Evolutionary conservation across 2,888 invertebrate species (phyloP), one percentile per base, ranked within the genome.

Genomic region (Trichogramma dendrolimi): DNA sequence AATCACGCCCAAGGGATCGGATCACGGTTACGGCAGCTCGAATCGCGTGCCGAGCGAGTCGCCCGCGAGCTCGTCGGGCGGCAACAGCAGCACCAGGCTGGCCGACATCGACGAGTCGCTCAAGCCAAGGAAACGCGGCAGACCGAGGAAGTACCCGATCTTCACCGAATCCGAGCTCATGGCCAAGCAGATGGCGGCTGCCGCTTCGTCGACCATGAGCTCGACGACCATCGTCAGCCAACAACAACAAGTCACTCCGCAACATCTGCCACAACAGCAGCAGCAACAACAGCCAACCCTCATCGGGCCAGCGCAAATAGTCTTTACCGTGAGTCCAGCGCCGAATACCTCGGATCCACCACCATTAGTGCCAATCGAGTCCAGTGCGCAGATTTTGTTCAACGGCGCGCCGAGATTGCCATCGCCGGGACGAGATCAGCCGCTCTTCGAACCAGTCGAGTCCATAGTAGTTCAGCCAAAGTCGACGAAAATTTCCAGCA

Each of bases 81-180:
- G 27, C 27, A 27, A 27, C 27, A 27, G 27, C 27, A 27, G 27
- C 27, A 27, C 27, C 54, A 58, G 5, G 10, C 54, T n/a, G 47
- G 43, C n/a, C 57, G 47, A 4, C n/a, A 41, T 8, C 52, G 11
- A 6, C 47, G 27, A 1, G 8, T 41, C 48, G 48, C 11, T 6
- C 11, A 48, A 6, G 5, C 11, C 11, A 2, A 64, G 58, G 40
- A 47, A 51, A 7, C 55, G 51, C 10, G 65, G 65, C 2, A 42
- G 65, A 2, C 61, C 63, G 6, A 56, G 55, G 4, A 66, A 63
- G 42, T 63, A 63, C 41, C 63, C 63, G 2, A 63, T 66, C 10
- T 61, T 61, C 38, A 66, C 59, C 2, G 61, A 61, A 6, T 10
- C 53, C 3, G 59, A 63, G 48, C 50, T 63, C 4, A 54, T 57